Base-by-base conservation (phyloP, 2,888 invertebrate genomes). In the Isotomurus palustris region DNA sequence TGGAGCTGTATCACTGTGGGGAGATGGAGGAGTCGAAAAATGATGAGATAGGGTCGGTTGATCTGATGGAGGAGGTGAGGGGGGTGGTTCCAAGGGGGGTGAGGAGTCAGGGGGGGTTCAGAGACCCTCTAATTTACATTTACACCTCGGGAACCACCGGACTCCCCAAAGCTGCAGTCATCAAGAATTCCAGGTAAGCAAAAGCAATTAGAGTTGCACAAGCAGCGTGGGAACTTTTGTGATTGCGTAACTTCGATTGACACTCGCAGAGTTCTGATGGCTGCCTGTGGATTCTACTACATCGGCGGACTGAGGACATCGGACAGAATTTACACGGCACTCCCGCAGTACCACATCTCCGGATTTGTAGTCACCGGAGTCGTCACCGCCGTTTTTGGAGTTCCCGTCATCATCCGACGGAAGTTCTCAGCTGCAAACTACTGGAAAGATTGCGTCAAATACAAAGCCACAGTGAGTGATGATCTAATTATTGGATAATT, bases 111-210 rank as follows among this genome's bases (percentile, higher is more conserved):
- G n/a, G n/a, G n/a, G n/a, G n/a, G n/a, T n/a, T n/a, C n/a, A n/a
- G n/a, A n/a, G n/a, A 88, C 72, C 84, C 84, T 72, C 77, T 97
- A 53, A 80, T 97, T 36, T 97, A 95, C 74, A 95, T 99, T 72
- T 99, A 93, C 76, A 99, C 99, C 0, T 96, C 96, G 41, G 99
- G 99, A 32, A 99, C 99, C 0, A 99, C 97, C 1, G 99, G 97
- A 21, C 72, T 66, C n/a, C 68, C 68, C 1, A 68, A 68, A 41
- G 68, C 66, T 3, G 66, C 66, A 6, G 59, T 68, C 27, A 60
- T 68, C 14, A 66, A 61, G 36, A 59, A 68, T 38, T 56, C 55
- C 21, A 48, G 63, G 63, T 60, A 50, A 14, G 36, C n/a, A n/a
- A n/a, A n/a, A n/a, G n/a, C n/a, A n/a, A n/a, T n/a, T n/a, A n/a